Evolutionary conservation across 1,140 invertebrate genomes (phyloP).

Genomic region (Heliconius hermathena): DNA sequence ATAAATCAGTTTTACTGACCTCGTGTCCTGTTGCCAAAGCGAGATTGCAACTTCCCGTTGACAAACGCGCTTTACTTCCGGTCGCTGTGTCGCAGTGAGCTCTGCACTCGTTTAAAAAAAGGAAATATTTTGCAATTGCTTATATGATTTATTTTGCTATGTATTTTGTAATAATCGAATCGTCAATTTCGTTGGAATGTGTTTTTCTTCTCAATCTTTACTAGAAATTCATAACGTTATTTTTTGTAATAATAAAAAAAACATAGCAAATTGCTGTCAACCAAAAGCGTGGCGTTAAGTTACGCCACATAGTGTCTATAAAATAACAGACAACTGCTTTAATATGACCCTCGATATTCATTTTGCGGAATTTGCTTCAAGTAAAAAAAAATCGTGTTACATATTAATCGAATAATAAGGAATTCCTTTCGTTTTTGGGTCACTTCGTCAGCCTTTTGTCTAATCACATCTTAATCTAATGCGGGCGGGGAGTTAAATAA

Average conservation of each 20-base stretch:
- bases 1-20: slow-evolving; percentile 10
- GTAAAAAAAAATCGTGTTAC: background rate
- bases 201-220: no score
- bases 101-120: background rate
- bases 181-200: no score
- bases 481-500: background rate
- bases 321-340: no score
- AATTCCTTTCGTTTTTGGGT: background rate
- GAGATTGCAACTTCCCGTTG: slow-evolving; percentile 27
- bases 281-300: no score
- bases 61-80: slow-evolving; percentile 28
- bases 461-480: slow-evolving; percentile 6
- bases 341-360: no score
- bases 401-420: background rate
- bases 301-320: no score
- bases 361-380: no score
- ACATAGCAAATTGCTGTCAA: no score
- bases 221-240: no score
- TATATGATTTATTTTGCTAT: background rate
- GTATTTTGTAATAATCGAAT: background rate
- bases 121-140: background rate
- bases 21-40: slow-evolving; percentile 18
- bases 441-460: background rate
- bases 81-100: slow-evolving; percentile 20
- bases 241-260: no score